Base-by-base conservation (phyloP, 2,888 invertebrate genomes). In the Polydesmus complanatus region DNA sequence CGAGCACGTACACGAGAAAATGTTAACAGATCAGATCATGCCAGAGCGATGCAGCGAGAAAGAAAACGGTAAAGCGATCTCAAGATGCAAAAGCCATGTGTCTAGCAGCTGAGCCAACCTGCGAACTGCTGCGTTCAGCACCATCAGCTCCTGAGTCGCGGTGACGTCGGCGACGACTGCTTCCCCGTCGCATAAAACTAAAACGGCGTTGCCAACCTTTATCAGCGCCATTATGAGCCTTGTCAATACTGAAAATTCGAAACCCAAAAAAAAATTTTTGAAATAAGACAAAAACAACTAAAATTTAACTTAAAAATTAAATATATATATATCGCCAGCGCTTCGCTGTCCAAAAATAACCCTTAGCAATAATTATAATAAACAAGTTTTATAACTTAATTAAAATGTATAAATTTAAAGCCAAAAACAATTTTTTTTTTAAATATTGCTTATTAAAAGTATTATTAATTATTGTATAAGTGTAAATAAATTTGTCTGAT, bases 101-200 rank as follows among this genome's bases (percentile, higher is more conserved):
- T 57, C 57, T 49, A 27, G 49, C 57, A 26, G 8, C 57, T n/a
- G n/a, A 57, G 57, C 57, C 57, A 58, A 63, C 61, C 64, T 63
- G 64, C 57, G 58, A 47, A 55, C 59, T 59, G 62, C 59, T 58
- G 37, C 58, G 63, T 57, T 50, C 49, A 27, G 54, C 54, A 19
- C 27, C 60, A n/a, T 37, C 60, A 26, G 61, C 56, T n/a, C 27
- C 56, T 47, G 52, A 51, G 5, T 26, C 27, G 27, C 26, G 50
- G 2, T 48, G 56, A 18, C 52, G 58, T 5, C 67, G 68, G 25
- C 70, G 65, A 63, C 72, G 71, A 61, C 72, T 71, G 64, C 73
- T 74, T 56, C 70, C 70, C 19, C 73, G 68, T 3, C 73, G 68
- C 27, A 73, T 68, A 64, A 74, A 73, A 65, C 73, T 73, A 68